Conservation (phyloP, 2,797 vertebrate genomes). For the Ambastaia sidthimunki region DNA sequence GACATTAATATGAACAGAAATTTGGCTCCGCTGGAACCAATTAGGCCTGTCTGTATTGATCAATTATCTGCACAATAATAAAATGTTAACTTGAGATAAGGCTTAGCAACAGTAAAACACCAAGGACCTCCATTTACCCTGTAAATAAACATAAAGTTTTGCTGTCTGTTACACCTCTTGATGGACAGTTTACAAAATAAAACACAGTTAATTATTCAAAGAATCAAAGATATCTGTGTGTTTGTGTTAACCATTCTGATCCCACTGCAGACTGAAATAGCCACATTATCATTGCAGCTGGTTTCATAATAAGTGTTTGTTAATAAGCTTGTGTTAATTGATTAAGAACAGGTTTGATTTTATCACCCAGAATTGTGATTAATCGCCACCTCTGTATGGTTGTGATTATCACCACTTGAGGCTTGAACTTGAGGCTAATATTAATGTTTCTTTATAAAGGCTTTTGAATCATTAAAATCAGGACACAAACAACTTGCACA, state of each 20-base stretch:
- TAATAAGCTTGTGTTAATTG: conserved; percentile 17
- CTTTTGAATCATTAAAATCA: neutral
- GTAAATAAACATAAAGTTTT: conserved; percentile 30
- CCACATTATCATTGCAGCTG: neutral
- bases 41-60: conserved; percentile 51
- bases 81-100: conserved; percentile 44
- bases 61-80: conserved; percentile 53
- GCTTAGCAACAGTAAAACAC: conserved; percentile 42
- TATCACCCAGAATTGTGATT: neutral
- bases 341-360: neutral
- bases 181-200: conserved; percentile 27
- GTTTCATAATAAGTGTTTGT: neutral
- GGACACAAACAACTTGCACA: neutral
- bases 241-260: neutral
- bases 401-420: neutral
- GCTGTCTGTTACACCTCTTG: neutral
- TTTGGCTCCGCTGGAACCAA: conserved; percentile 50
- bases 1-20: conserved; percentile 52
- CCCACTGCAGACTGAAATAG: neutral
- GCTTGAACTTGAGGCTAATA: neutral
- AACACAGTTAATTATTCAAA: conserved; percentile 5
- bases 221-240: conserved; percentile 10
- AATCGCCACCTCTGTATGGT: neutral
- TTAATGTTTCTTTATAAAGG: neutral
- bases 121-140: neutral